These are phyloP conservation scores for Falco berigora DNA, from an alignment of 2,797 vertebrate genomes.

Conservation along the genomic window DNA sequence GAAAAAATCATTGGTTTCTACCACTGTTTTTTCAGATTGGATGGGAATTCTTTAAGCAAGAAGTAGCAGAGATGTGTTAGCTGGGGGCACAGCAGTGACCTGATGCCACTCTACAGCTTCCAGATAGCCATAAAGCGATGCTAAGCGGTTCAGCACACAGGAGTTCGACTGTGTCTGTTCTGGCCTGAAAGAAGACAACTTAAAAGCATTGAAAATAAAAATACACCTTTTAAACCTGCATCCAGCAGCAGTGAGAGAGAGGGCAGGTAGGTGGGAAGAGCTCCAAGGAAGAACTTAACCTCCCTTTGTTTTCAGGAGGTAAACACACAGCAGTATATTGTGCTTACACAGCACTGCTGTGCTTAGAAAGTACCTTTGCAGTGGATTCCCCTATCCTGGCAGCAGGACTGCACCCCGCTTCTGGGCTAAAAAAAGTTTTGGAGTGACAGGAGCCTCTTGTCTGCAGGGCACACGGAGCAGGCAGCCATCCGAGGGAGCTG, in stretches of 20 bases:
- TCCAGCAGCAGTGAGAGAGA: not conserved
- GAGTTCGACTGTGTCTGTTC: not conserved
- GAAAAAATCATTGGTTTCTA: not conserved
- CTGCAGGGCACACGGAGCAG: not conserved
- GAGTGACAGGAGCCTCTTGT: not conserved
- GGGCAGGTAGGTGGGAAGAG: not conserved
- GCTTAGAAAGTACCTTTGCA: not conserved
- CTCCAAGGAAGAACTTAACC: not conserved
- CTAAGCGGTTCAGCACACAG: not conserved
- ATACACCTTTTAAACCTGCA: not conserved
- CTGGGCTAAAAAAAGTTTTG: not conserved
- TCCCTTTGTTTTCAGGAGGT: not conserved
- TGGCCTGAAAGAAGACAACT: not conserved
- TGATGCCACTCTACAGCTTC: too few relatives aligned
- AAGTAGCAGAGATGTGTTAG: too few relatives aligned
- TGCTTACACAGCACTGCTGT: not conserved
- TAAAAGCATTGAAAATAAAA: not conserved
- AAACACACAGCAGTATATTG: rapidly evolving
- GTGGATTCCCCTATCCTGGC: not conserved
- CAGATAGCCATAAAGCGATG: not conserved
- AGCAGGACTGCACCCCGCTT: not conserved
- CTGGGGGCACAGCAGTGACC: too few relatives aligned
- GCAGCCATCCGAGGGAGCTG: not conserved
- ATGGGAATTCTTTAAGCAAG: too few relatives aligned
- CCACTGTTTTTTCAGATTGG: not conserved